Evolutionary conservation across 2,888 invertebrate species (phyloP).

Genomic region (Copidosoma aretas): DNA sequence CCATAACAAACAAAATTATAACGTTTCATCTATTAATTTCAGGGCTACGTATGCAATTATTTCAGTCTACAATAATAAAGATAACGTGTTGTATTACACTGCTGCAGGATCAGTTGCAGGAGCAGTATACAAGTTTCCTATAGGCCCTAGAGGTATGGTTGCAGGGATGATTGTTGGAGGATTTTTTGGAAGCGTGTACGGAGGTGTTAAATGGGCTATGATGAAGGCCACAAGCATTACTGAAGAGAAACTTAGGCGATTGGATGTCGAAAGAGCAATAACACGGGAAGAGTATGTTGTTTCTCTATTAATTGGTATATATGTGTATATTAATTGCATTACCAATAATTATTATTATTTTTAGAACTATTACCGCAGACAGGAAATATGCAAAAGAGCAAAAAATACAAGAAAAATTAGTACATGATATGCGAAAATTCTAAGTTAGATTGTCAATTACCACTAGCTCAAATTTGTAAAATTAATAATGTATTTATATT

Average conservation of each 20-base stretch:
- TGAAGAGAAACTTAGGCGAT: constrained; percentile 71
- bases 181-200: constrained; percentile 69
- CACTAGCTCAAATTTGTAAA: neutral
- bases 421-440: neutral
- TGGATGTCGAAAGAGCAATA: constrained; percentile 66
- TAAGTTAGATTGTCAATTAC: neutral
- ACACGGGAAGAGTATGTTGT: constrained; percentile 55
- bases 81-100: constrained; percentile 72
- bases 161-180: constrained; percentile 74
- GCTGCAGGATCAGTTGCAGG: constrained; percentile 73
- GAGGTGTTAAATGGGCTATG: constrained; percentile 65
- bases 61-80: constrained; percentile 73
- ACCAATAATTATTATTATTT: neutral
- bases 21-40: constrained; percentile 49
- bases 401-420: neutral
- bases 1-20: neutral
- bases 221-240: constrained; percentile 68
- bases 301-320: neutral
- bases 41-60: constrained; percentile 72
- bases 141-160: constrained; percentile 73
- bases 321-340: neutral
- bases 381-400: neutral
- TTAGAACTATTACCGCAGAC: neutral
- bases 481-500: constrained; percentile 5
- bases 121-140: constrained; percentile 70